Evolutionary conservation across 2,888 invertebrate species (phyloP).

Genomic region (Cantharis nigra): DNA sequence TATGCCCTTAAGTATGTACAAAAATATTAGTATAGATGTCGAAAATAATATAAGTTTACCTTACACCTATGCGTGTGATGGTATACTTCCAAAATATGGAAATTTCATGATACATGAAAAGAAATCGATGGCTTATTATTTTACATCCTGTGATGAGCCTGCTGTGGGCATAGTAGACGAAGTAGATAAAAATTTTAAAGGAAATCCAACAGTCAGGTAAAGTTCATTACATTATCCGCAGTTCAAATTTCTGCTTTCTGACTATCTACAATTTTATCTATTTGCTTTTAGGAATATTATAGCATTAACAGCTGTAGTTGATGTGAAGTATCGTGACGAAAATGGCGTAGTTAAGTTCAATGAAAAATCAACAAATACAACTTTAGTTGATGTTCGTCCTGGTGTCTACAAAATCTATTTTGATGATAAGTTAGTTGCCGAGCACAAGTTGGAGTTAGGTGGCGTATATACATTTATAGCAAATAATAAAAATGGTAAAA

Average conservation of each 20-base stretch:
- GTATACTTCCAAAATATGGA: background rate
- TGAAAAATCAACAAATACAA: background rate
- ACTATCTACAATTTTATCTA: background rate
- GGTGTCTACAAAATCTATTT: conserved; percentile 24
- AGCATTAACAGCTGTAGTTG: too few relatives aligned
- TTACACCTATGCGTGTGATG: background rate
- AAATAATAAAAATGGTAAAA: too few relatives aligned
- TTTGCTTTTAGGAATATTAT: conserved; percentile 1
- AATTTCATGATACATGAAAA: conserved; percentile 16
- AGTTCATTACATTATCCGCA: conserved; percentile 17
- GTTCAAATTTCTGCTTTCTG: conserved; percentile 33
- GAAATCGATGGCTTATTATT: conserved; percentile 28
- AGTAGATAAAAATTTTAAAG: conserved; percentile 61
- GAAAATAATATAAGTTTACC: background rate
- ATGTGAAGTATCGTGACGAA: background rate
- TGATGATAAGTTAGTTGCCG: conserved; percentile 26
- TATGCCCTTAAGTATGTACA: background rate
- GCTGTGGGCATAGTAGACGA: conserved; percentile 53
- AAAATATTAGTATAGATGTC: conserved; percentile 12
- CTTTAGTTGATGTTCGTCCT: conserved; percentile 21
- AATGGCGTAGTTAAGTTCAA: background rate
- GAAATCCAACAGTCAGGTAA: conserved; percentile 63
- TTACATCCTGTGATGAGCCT: conserved; percentile 21
- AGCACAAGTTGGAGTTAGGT: conserved; percentile 59
- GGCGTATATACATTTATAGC: conserved; percentile 67